Base-by-base conservation (phyloP, 2,797 vertebrate genomes). In the Kryptolebias ocellatus region DNA sequence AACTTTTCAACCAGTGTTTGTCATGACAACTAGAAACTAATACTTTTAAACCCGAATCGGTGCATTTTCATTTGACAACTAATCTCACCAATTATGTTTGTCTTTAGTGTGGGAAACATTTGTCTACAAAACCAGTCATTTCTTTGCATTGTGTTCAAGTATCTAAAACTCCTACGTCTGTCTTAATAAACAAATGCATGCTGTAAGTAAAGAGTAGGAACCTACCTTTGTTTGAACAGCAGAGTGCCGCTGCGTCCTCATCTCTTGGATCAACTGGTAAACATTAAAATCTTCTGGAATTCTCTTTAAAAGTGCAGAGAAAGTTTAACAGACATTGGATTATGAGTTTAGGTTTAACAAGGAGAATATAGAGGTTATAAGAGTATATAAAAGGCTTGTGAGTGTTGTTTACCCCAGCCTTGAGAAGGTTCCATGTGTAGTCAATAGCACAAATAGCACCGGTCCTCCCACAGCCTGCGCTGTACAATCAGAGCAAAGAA, bases 381-480 rank as follows among this genome's bases (percentile, higher is more conserved):
- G 2, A 24, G 20, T 24, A 24, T 24, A 24, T 24, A 24, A 24
- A 34, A 63, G 47, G 49, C 47, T 37, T 12, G 31, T 34, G 69
- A 51, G 68, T 34, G 50, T 12, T 62, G 54, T 95, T 92, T 95
- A 98, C 98, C 93, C 96, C 96, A 78, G 97, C 96, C 94, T 98
- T 99, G 67, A 99, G 95, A 75, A 98, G 95, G 92, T 98, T 99
- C 98, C 98, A 98, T 0, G 97, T 99, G 93, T 98, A 97, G 94
- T 99, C 97, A 74, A 98, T 98, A 76, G 97, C 97, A 94, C 98
- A 99, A 89, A 99, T 98, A 78, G 98, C 98, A 67, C 97, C 98
- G 8, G 98, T 99, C 87, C 98, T 95, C 92, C 97, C 97, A 94
- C 98, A 99, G 76, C 98, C 98, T 80, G 98, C 98, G 92, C 98